A percentile compares a stretch with the other conserved stretches of the same genome.
Conservation (phyloP, 2,888 invertebrate genomes). For the Morpho helenor region DNA sequence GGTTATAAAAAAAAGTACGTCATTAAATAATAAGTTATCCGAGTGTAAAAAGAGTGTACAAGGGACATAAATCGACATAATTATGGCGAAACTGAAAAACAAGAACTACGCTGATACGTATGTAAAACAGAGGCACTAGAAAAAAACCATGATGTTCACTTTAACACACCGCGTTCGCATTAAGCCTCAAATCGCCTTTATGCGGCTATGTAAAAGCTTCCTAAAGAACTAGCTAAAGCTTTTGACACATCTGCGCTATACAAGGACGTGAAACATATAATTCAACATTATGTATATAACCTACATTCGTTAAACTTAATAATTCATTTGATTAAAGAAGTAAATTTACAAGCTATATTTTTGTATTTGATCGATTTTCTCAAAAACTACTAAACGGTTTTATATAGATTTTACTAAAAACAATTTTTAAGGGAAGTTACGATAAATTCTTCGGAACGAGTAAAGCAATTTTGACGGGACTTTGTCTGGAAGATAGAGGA, state of each 20-base stretch:
- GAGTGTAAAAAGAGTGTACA: too few relatives aligned
- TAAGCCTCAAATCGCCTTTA: slow-evolving; percentile 18
- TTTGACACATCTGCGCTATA: neutral
- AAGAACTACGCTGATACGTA: slow-evolving; percentile 3
- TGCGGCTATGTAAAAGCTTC: slow-evolving; percentile 16
- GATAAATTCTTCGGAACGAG: too few relatives aligned
- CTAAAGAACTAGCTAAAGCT: slow-evolving; percentile 6
- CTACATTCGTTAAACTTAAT: neutral
- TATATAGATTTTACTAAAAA: too few relatives aligned
- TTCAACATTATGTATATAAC: neutral
- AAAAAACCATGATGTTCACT: slow-evolving; percentile 15
- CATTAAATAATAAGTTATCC: too few relatives aligned
- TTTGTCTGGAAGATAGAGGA: too few relatives aligned
- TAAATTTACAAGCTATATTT: too few relatives aligned
- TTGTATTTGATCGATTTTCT: too few relatives aligned
- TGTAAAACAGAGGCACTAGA: slow-evolving; percentile 4
- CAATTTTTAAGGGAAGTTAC: too few relatives aligned
- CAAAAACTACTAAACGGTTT: too few relatives aligned
- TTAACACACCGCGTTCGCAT: slow-evolving; percentile 16
- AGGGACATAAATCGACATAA: neutral
- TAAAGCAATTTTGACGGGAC: too few relatives aligned
- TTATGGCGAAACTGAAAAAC: slow-evolving; percentile 4
- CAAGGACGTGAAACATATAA: neutral
- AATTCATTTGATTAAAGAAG: neutral
- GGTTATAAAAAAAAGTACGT: too few relatives aligned